Evolutionary conservation across 1,140 invertebrate genomes (phyloP).

Genomic region (Odontomachus brunneus): DNA sequence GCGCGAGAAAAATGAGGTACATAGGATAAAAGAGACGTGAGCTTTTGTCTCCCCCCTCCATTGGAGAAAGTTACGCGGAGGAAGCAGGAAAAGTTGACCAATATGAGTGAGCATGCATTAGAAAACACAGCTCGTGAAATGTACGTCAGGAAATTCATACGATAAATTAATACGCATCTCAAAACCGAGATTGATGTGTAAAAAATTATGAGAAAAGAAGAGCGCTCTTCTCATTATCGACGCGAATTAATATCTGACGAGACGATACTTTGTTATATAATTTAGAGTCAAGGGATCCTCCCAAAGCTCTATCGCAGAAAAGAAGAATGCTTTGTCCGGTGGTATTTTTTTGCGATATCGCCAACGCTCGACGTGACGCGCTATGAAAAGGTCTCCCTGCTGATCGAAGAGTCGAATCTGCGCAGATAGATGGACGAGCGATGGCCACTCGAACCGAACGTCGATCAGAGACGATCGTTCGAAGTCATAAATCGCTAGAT

Average conservation of each 20-base stretch:
- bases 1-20: background rate
- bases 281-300: background rate
- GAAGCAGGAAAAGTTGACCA: no score
- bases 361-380: background rate
- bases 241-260: background rate
- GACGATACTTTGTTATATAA: background rate
- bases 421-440: slow-evolving; percentile 23
- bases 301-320: no score
- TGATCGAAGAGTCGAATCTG: slow-evolving; percentile 34
- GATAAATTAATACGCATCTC: background rate
- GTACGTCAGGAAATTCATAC: background rate
- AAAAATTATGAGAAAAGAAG: background rate
- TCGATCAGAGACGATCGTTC: slow-evolving; percentile 47
- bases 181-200: no score
- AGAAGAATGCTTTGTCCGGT: background rate
- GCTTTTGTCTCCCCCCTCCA: background rate
- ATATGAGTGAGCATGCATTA: no score
- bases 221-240: no score
- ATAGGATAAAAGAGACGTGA: background rate
- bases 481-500: slow-evolving; percentile 55
- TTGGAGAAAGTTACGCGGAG: no score
- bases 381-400: background rate
- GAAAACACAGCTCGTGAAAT: no score
- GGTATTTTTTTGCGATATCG: slow-evolving; percentile 7
- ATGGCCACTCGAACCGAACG: slow-evolving; percentile 42